Percentiles rank a stretch among this genome's conserved stretches.
phyloP scores from a whole-genome alignment of 1,140 invertebrate genomes.

The Drosophila athabasca region DNA sequence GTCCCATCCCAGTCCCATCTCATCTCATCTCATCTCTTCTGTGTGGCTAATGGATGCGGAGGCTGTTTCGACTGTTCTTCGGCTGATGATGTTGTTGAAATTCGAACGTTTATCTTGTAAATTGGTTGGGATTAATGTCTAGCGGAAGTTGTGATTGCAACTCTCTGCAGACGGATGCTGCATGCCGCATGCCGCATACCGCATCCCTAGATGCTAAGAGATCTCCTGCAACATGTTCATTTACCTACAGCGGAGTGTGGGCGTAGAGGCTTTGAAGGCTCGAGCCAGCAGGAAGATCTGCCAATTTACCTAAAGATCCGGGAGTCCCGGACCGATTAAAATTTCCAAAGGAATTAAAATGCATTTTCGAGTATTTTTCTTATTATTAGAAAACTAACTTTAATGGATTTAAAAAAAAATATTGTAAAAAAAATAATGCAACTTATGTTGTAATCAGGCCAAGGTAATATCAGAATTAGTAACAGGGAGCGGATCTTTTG shows the following conservation, averaged over 20 bases:
- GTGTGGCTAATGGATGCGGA: constrained; percentile 70
- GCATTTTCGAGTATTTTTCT: background rate
- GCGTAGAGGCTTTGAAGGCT: constrained; percentile 60
- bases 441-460: constrained; percentile 67
- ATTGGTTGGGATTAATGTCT: constrained; percentile 80
- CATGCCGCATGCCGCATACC: constrained; percentile 49
- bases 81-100: constrained; percentile 79
- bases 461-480: constrained; percentile 46
- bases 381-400: constrained; percentile 8
- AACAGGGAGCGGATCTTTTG: background rate
- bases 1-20: background rate
- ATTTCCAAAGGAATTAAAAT: background rate
- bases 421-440: constrained; percentile 5
- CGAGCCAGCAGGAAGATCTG: constrained; percentile 31
- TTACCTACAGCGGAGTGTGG: constrained; percentile 70
- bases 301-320: constrained; percentile 6
- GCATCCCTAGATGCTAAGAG: constrained; percentile 23
- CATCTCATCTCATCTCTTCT: constrained; percentile 14
- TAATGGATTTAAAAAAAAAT: constrained; percentile 2
- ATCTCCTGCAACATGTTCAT: constrained; percentile 64
- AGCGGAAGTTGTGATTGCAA: constrained; percentile 77
- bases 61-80: constrained; percentile 33
- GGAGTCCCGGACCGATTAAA: background rate
- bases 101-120: constrained; percentile 80
- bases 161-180: constrained; percentile 35